Evolutionary conservation across 1,140 invertebrate species (phyloP).

Genomic region (Aricia agestis): DNA sequence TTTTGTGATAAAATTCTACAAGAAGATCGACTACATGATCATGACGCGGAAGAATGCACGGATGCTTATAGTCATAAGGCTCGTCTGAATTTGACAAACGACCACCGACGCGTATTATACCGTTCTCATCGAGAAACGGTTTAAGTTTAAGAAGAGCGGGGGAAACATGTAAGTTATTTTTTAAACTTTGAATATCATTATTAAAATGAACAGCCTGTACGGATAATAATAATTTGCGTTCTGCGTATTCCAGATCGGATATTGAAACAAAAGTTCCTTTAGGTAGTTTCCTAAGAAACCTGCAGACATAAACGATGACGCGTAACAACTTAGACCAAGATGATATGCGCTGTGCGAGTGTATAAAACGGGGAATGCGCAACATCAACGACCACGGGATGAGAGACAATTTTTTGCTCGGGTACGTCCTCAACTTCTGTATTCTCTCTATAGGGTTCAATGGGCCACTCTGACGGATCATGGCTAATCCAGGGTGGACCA

Average conservation of each 20-base stretch:
- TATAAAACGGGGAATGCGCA: neutral
- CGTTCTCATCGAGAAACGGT: slow-evolving; percentile 21
- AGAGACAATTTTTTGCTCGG: slow-evolving; percentile 16
- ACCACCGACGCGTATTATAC: slow-evolving; percentile 21
- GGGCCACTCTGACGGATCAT: slow-evolving; percentile 19
- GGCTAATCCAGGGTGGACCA: slow-evolving; percentile 21
- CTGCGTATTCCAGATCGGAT: slow-evolving; percentile 13
- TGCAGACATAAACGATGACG: slow-evolving; percentile 17
- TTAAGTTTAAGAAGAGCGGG: slow-evolving; percentile 14
- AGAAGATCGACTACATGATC: too few relatives aligned
- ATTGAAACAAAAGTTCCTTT: neutral
- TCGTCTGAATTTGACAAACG: slow-evolving; percentile 9
- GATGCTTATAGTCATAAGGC: slow-evolving; percentile 18
- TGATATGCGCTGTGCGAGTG: slow-evolving; percentile 7
- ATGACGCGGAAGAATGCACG: slow-evolving; percentile 11
- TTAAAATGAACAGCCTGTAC: slow-evolving; percentile 22
- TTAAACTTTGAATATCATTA: slow-evolving; percentile 20
- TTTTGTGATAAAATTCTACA: too few relatives aligned
- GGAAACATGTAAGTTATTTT: slow-evolving; percentile 12
- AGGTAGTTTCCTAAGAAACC: slow-evolving; percentile 22
- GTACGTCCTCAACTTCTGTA: slow-evolving; percentile 7
- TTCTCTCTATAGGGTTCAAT: neutral
- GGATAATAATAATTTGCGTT: slow-evolving; percentile 15
- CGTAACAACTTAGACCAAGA: slow-evolving; percentile 18
- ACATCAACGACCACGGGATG: slow-evolving; percentile 1